Percentiles rank a stretch among this genome's conserved stretches.
Evolutionary conservation across 2,888 invertebrate genomes (phyloP).

Genomic region (Capitulum mitella): DNA sequence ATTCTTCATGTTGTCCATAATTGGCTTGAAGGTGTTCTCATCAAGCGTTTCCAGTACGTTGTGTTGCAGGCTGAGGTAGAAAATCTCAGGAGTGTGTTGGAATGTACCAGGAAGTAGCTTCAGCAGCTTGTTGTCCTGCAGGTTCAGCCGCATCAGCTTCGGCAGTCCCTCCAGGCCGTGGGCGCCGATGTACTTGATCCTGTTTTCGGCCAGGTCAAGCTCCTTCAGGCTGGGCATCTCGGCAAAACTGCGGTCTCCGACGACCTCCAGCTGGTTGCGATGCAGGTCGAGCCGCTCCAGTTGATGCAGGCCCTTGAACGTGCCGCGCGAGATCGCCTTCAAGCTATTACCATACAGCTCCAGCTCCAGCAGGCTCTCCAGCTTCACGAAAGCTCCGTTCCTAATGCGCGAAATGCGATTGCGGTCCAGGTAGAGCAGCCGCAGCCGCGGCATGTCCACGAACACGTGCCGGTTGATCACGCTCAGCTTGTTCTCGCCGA

Average conservation of each 20-base stretch:
- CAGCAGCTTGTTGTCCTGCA: conserved; percentile 68
- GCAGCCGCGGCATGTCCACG: conserved; percentile 58
- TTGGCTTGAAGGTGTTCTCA: conserved; percentile 66
- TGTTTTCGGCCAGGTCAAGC: conserved; percentile 55
- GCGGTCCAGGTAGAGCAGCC: conserved; percentile 38
- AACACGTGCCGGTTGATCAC: conserved; percentile 66
- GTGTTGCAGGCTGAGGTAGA: conserved; percentile 65
- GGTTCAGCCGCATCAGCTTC: conserved; percentile 60
- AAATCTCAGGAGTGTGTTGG: conserved; percentile 62
- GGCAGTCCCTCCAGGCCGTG: conserved; percentile 68
- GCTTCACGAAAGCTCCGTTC: conserved; percentile 39
- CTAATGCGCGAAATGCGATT: conserved; percentile 40
- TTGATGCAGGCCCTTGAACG: conserved; percentile 55
- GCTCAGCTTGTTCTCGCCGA: conserved; percentile 67
- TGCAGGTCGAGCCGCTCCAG: conserved; percentile 65
- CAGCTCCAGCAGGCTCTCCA: conserved; percentile 38
- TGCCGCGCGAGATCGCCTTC: conserved; percentile 41
- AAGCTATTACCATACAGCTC: conserved; percentile 54
- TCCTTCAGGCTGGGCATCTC: conserved; percentile 67
- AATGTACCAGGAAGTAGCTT: conserved; percentile 63
- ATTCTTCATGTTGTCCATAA: conserved; percentile 68
- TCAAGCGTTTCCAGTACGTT: conserved; percentile 69
- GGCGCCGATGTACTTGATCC: conserved; percentile 59
- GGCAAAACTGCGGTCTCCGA: conserved; percentile 70
- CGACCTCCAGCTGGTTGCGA: conserved; percentile 64